These are phyloP conservation scores for Patella ulyssiponensis DNA, from an alignment of 2,888 invertebrate species.

Conservation along the genomic window DNA sequence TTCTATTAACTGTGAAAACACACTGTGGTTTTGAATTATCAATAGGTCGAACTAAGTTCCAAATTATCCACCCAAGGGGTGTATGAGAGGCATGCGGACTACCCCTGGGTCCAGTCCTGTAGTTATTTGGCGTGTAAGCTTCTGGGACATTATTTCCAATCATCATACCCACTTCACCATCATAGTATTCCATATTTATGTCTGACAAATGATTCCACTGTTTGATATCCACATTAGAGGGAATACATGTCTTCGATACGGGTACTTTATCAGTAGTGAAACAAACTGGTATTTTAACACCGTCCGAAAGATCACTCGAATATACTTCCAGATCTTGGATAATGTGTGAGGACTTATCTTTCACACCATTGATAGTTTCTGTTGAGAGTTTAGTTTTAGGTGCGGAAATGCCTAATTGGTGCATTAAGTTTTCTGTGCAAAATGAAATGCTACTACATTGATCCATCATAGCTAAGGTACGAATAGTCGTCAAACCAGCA, in stretches of 20 bases:
- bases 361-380: neutral
- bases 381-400: neutral
- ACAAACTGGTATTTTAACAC: neutral
- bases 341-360: neutral
- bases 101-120: conserved; percentile 16
- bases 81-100: conserved; percentile 22
- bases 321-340: neutral
- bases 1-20: neutral
- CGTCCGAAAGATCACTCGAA: neutral
- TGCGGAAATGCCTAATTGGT: neutral
- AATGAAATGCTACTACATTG: conserved; percentile 28
- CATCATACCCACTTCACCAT: conserved; percentile 20
- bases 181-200: neutral
- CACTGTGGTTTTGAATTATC: too few relatives aligned
- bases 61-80: conserved; percentile 20
- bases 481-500: conserved; percentile 24
- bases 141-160: conserved; percentile 22
- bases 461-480: conserved; percentile 37
- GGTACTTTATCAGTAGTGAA: conserved; percentile 16
- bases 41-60: neutral
- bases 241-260: conserved; percentile 11
- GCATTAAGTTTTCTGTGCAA: neutral
- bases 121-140: conserved; percentile 18
- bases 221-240: conserved; percentile 15
- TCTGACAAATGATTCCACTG: conserved; percentile 18